phyloP scores from a whole-genome alignment of 2,888 invertebrate genomes.

The Xylota sylvarum region DNA sequence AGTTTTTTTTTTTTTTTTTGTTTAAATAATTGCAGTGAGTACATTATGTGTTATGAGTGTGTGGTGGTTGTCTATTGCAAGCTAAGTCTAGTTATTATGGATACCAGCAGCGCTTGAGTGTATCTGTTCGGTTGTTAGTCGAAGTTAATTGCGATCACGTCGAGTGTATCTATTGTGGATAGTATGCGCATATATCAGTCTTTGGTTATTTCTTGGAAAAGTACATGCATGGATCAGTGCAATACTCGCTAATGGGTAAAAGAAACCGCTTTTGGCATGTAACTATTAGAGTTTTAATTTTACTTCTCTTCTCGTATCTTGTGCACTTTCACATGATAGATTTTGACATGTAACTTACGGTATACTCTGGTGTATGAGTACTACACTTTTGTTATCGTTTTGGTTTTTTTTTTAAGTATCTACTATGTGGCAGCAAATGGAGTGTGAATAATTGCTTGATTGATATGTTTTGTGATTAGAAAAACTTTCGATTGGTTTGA shows the following conservation, averaged over 20 bases:
- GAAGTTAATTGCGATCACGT: slow-evolving; percentile 53
- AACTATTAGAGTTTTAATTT: slow-evolving; percentile 5
- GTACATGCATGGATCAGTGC: slow-evolving; percentile 36
- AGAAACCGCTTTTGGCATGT: slow-evolving; percentile 38
- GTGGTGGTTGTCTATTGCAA: slow-evolving; percentile 16
- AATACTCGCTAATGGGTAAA: slow-evolving; percentile 47
- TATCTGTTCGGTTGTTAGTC: slow-evolving; percentile 44
- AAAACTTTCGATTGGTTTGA: slow-evolving; percentile 5
- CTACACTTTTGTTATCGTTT: slow-evolving; percentile 9
- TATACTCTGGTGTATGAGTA: background rate
- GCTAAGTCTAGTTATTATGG: slow-evolving; percentile 16
- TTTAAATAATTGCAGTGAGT: slow-evolving; percentile 6
- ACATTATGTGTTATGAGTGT: background rate
- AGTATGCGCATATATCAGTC: slow-evolving; percentile 9
- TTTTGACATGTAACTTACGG: slow-evolving; percentile 16
- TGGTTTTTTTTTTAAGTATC: too few species aligned
- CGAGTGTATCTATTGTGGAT: slow-evolving; percentile 8
- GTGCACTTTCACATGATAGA: slow-evolving; percentile 55
- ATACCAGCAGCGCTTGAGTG: slow-evolving; percentile 34
- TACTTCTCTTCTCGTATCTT: background rate
- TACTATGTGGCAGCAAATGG: slow-evolving; percentile 31
- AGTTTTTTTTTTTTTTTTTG: background rate
- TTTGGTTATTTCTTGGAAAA: background rate
- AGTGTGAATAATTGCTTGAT: slow-evolving; percentile 53
- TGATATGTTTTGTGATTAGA: slow-evolving; percentile 52